Base-by-base conservation (phyloP, 2,888 invertebrate genomes). In the Cheilosia scutellata region DNA sequence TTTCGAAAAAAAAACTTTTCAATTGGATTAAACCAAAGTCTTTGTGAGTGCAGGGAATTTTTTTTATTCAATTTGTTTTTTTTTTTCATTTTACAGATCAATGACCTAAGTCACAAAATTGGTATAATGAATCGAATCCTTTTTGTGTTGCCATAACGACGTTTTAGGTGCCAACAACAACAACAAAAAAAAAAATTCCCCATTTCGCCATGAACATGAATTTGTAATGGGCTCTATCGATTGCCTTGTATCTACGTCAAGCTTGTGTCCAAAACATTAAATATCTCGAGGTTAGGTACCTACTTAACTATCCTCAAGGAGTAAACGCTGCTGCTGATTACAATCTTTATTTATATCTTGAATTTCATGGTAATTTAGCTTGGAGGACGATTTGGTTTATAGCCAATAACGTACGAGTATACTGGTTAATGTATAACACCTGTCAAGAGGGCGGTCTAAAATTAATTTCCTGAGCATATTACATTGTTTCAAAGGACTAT, bases 31-130 rank as follows among this genome's bases (percentile, higher is more conserved):
- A 55, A 37, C 29, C 33, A 70, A 27, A 16, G 29, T 25, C 53
- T 16, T 68, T 29, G 57, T 40, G 40, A 20, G 20, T 20, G 20
- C 20, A 13, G 49, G 27, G 16, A 13, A 33, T 55, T 53, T 37
- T 53, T 11, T 7, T 11, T 27, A 33, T 57, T 62, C 20, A 4
- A n/a, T 20, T 33, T 40, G 47, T 29, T 16, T 9, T 55, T 37
- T 71, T 27, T 4, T 33, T 37, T 40, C 27, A 20, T 20, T 20
- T 33, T 2, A 6, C 9, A 44, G 86, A 63, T 71, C 86, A 86
- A 86, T 63, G 86, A 86, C 86, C 86, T 86, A 72, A 72, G 82
- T 72, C 82, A 77, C 82, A 68, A 72, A 72, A 53, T 37, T 37
- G 33, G 42, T 66, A 76, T 53, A 27, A 25, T 60, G 31, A 71